phyloP scores from a whole-genome alignment of 1,140 invertebrate species.

The Meteorus sp. region DNA sequence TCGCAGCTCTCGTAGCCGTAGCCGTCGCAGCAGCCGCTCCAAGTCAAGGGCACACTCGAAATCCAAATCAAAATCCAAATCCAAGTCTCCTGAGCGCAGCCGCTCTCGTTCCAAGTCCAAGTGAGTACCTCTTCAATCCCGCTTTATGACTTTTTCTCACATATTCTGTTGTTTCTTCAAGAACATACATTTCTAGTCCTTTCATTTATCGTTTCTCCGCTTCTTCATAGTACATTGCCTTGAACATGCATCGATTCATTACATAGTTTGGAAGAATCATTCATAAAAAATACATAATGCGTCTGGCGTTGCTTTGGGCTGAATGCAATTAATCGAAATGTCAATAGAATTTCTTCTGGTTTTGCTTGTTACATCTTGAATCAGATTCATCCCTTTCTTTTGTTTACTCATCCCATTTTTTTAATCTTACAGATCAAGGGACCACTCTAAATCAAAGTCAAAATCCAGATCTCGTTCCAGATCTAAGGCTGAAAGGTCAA shows the following conservation, averaged over 20 bases:
- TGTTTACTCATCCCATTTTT: constrained; percentile 40
- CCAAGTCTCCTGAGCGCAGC: constrained; percentile 69
- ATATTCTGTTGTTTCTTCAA: neutral
- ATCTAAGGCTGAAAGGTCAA: constrained; percentile 62
- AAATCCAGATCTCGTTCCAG: constrained; percentile 65
- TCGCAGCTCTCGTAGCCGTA: constrained; percentile 63
- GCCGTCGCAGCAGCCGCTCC: constrained; percentile 68
- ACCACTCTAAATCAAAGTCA: constrained; percentile 63
- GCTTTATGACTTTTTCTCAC: constrained; percentile 14
- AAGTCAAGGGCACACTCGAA: constrained; percentile 71
- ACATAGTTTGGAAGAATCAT: too few species aligned
- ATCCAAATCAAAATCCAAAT: constrained; percentile 70
- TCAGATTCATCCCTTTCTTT: constrained; percentile 27
- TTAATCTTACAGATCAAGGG: constrained; percentile 60
- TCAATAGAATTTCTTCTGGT: too few species aligned
- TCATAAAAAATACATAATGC: neutral
- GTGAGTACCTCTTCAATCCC: constrained; percentile 47
- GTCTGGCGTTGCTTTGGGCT: constrained; percentile 48
- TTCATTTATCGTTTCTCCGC: constrained; percentile 25
- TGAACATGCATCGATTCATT: too few species aligned
- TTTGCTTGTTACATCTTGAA: too few species aligned
- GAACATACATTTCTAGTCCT: neutral
- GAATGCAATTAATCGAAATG: constrained; percentile 13
- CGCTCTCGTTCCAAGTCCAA: constrained; percentile 64
- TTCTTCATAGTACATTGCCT: neutral